A percentile compares a stretch with the other conserved stretches of the same genome.
phyloP scores from a whole-genome alignment of 2,888 invertebrate genomes.

The Machimus atricapillus region DNA sequence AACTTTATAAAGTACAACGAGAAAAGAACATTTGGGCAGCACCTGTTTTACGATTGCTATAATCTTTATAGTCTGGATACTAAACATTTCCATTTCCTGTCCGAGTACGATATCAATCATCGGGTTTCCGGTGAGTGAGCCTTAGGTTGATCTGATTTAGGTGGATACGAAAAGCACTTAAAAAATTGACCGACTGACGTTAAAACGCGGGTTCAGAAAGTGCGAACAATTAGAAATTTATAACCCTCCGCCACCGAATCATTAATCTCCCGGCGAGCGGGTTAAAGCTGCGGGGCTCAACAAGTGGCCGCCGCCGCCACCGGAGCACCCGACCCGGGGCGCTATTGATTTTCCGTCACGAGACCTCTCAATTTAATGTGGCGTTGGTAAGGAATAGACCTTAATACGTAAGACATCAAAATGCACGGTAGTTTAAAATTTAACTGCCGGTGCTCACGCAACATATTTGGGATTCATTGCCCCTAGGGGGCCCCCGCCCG shows the following conservation, averaged over 20 bases:
- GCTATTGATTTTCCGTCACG: not conserved
- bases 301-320: not conserved
- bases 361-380: not conserved
- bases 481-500: not conserved
- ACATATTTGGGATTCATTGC: not conserved
- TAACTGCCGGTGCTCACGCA: conserved; percentile 13
- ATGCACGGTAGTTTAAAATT: not conserved
- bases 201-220: not conserved
- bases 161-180: not conserved
- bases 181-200: not conserved
- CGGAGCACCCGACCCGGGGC: not conserved
- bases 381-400: not conserved
- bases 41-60: not conserved
- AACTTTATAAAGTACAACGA: not conserved
- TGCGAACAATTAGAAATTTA: not conserved
- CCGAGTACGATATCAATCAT: not conserved
- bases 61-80: not conserved
- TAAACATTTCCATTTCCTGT: not conserved
- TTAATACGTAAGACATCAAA: conserved; percentile 4
- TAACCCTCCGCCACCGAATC: not conserved
- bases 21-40: not conserved
- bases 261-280: not conserved
- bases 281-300: not conserved
- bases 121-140: not conserved
- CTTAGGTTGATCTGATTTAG: not conserved